Evolutionary conservation across 2,888 invertebrate species (phyloP).

Genomic region (Agrotis puta): DNA sequence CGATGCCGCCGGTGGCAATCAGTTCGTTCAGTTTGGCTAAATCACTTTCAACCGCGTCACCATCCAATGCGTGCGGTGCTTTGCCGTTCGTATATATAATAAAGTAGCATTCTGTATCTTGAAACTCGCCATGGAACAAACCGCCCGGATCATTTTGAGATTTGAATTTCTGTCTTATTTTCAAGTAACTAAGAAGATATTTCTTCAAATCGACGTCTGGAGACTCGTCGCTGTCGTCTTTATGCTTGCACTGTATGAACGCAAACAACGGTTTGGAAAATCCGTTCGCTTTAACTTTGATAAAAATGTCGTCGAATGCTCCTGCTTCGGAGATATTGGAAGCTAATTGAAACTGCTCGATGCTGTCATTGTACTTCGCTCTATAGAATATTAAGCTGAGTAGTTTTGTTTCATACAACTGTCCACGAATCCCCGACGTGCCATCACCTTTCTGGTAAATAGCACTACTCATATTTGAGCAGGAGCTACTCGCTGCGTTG

Average conservation of each 20-base stretch:
- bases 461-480: too few species aligned
- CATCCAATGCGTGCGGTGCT: slow-evolving; percentile 10
- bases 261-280: slow-evolving; percentile 16
- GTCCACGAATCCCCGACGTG: slow-evolving; percentile 34
- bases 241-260: slow-evolving; percentile 60
- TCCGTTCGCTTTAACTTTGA: slow-evolving; percentile 40
- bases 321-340: slow-evolving; percentile 55
- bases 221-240: slow-evolving; percentile 28
- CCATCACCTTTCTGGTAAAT: background rate
- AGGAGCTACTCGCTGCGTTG: too few species aligned
- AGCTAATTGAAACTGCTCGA: slow-evolving; percentile 54
- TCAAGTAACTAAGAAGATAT: slow-evolving; percentile 45
- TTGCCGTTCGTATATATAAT: slow-evolving; percentile 50
- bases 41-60: background rate
- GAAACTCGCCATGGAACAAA: slow-evolving; percentile 32
- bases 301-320: slow-evolving; percentile 58
- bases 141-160: background rate
- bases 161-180: slow-evolving; percentile 36
- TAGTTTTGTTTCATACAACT: slow-evolving; percentile 60
- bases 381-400: slow-evolving; percentile 53
- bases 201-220: slow-evolving; percentile 27
- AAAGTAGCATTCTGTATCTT: slow-evolving; percentile 15
- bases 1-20: slow-evolving; percentile 30
- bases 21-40: slow-evolving; percentile 31
- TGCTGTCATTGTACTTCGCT: slow-evolving; percentile 31